Base-by-base conservation (phyloP, 2,888 invertebrate species). In the Electrophaes corylata region DNA sequence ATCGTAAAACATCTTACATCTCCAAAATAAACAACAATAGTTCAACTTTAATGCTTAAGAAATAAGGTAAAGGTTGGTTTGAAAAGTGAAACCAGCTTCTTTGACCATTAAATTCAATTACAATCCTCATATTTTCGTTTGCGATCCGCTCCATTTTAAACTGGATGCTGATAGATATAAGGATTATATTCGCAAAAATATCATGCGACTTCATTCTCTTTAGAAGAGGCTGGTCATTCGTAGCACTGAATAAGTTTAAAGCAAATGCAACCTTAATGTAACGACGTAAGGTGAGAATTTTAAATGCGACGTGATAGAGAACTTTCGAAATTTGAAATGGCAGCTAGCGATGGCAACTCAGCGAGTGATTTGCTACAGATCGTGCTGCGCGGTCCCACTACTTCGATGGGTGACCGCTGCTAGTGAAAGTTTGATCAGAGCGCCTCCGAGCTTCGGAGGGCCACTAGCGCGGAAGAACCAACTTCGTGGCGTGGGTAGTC, bases 311-410 rank as follows among this genome's bases (percentile, higher is more conserved):
- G 47, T 52, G 57, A 49, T 50, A 41, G 59, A 71, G 65, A 62
- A 64, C 64, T 60, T 72, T 75, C 61, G 57, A 65, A 72, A 70
- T 70, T 61, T 62, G 61, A 66, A 72, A 69, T 69, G 66, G 49
- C 62, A 64, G 52, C 20, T 53, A 57, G 61, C 20, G 50, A 1
- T 61, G 57, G 53, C 44, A 18, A 46, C 19, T 12, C 20, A 5
- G n/a, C n/a, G n/a, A n/a, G n/a, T n/a, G n/a, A n/a, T n/a, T n/a
- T n/a, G n/a, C n/a, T n/a, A n/a, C n/a, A n/a, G n/a, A n/a, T n/a
- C 26, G 26, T 26, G 5, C 26, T 26, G 26, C 26, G 26, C 26
- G 26, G 26, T 26, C 26, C n/a, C n/a, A 6, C 26, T 6, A 8
- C 1, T 26, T 26, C 5, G 26, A 6, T 26, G 26, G 6, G 26